A percentile compares a stretch with the other conserved stretches of the same genome.
Evolutionary conservation across 23 tunicate genomes (phyloP).

Genomic region (Pegea sp.): DNA sequence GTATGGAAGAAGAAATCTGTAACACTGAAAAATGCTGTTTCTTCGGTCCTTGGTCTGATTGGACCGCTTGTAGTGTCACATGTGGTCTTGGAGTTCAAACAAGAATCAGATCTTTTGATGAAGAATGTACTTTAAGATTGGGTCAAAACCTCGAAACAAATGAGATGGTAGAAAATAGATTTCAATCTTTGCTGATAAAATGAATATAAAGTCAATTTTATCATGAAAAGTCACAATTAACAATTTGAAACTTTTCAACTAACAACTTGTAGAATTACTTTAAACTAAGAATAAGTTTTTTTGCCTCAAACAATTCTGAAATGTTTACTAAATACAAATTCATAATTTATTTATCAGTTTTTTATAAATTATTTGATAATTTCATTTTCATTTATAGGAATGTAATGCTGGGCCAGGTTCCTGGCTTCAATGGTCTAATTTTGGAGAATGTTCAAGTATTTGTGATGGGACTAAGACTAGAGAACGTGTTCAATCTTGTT

Average conservation of each 20-base stretch:
- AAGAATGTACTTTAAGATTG: not conserved
- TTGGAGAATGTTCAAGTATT: slow-evolving; percentile 36
- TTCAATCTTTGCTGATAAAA: no score
- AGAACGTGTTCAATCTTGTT: slow-evolving; percentile 58
- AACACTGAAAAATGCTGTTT: slow-evolving; percentile 39
- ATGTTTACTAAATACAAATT: no score
- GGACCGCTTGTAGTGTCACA: slow-evolving; percentile 57
- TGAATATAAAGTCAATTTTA: no score
- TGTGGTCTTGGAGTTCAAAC: slow-evolving; percentile 40
- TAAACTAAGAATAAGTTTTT: not conserved
- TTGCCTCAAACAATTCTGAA: no score
- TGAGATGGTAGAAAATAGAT: no score
- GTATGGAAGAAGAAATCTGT: slow-evolving; percentile 11
- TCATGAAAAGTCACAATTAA: no score
- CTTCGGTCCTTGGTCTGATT: slow-evolving; percentile 33
- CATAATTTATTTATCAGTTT: not conserved
- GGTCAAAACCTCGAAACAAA: not conserved
- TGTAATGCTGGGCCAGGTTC: slow-evolving; percentile 49
- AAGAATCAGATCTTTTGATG: slow-evolving; percentile 3
- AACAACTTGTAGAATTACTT: no score
- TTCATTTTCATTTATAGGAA: not conserved
- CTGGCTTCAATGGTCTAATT: slow-evolving; percentile 44
- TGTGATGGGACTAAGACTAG: slow-evolving; percentile 59
- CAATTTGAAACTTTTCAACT: no score
- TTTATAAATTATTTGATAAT: not conserved